phyloP scores from a whole-genome alignment of 2,113 vertebrate genomes.

The Equus przewalskii region DNA sequence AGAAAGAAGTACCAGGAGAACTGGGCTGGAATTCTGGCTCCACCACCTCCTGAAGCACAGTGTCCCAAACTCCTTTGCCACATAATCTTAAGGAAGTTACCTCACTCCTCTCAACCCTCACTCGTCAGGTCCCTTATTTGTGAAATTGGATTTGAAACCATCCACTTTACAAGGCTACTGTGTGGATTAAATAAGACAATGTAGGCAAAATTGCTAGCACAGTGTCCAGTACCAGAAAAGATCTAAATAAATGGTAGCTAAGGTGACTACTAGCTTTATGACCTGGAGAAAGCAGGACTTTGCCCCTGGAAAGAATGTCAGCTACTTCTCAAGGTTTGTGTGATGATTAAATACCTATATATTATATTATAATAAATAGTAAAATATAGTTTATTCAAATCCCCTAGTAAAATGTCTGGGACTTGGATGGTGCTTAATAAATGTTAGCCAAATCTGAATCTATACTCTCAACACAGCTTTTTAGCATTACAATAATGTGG shows the following conservation, averaged over 20 bases:
- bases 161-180: background rate
- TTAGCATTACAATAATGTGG: background rate
- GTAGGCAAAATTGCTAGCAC: background rate
- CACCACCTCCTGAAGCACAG: background rate
- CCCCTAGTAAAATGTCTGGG: background rate
- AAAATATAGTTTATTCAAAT: conserved; percentile 14
- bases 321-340: background rate
- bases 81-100: background rate
- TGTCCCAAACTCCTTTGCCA: background rate
- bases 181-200: background rate
- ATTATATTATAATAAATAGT: background rate
- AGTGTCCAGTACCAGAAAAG: background rate
- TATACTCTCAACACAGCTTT: background rate
- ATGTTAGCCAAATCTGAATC: conserved; percentile 7
- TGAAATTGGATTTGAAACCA: background rate
- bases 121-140: background rate
- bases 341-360: background rate
- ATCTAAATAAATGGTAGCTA: background rate
- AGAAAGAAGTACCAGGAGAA: background rate
- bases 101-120: background rate
- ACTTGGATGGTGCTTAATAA: background rate
- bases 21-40: background rate
- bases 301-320: background rate
- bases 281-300: background rate
- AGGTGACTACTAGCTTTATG: background rate